phyloP scores from a whole-genome alignment of 1,140 invertebrate genomes.

The Papilio glaucus region DNA sequence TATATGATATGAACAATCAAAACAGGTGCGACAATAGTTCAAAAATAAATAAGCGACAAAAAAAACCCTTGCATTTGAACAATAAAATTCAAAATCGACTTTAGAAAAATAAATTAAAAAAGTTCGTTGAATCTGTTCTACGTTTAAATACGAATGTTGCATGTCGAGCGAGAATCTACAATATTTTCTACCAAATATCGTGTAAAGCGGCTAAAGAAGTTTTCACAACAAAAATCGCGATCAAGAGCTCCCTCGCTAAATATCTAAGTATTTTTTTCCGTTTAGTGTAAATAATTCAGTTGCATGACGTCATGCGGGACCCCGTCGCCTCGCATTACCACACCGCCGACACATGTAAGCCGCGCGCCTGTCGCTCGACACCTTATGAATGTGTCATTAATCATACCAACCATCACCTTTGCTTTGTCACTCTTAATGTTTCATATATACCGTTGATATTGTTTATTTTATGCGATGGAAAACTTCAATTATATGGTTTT shows the following conservation, averaged over 20 bases:
- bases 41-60: no score
- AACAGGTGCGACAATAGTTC: no score
- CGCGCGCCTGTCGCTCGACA: conserved; percentile 52
- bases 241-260: background rate
- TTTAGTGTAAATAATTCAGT: conserved; percentile 51
- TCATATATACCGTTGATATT: background rate
- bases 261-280: background rate
- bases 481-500: no score
- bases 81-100: no score
- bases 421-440: conserved; percentile 46
- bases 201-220: background rate
- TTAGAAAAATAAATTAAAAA: no score
- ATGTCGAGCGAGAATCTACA: no score
- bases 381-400: conserved; percentile 73
- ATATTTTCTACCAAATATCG: background rate
- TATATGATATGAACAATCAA: no score
- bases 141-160: no score
- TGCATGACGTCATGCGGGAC: conserved; percentile 51
- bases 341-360: conserved; percentile 74
- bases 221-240: background rate
- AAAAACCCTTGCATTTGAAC: no score
- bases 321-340: conserved; percentile 63
- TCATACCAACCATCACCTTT: conserved; percentile 57
- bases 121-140: no score
- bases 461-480: background rate